A percentile compares a stretch with the other conserved stretches of the same genome.
These are phyloP conservation scores for Sicus ferrugineus DNA, from an alignment of 2,888 invertebrate genomes.

Conservation along the genomic window DNA sequence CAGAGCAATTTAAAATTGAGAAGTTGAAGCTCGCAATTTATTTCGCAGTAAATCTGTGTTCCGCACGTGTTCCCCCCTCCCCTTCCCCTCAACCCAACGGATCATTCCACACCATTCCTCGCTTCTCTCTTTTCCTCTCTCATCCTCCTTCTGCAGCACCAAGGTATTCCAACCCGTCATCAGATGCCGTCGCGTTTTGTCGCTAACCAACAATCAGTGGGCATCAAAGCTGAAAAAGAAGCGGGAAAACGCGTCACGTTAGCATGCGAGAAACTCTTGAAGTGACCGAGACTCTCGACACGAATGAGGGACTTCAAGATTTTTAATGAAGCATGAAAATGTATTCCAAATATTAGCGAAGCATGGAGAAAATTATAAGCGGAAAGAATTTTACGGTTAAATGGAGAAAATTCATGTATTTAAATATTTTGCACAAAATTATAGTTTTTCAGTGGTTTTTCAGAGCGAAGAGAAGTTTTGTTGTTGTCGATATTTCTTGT, in stretches of 20 bases:
- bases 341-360: background rate
- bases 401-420: background rate
- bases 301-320: background rate
- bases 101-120: background rate
- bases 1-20: background rate
- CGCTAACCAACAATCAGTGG: background rate
- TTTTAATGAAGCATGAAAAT: background rate
- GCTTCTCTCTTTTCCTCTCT: background rate
- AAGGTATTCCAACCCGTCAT: background rate
- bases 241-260: background rate
- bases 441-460: background rate
- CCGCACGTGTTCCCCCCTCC: background rate
- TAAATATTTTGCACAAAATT: background rate
- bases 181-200: too few species aligned
- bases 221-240: slow-evolving; percentile 7
- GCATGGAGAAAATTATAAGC: background rate
- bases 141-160: background rate
- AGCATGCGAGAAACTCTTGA: background rate
- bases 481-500: background rate
- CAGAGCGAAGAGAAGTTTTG: background rate
- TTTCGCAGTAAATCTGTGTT: too few species aligned
- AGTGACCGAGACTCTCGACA: background rate
- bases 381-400: background rate
- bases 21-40: too few species aligned
- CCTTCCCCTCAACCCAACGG: background rate